Evolutionary conservation across 2,888 invertebrate species (phyloP).

Genomic region (Drosophila sordidapex): DNA sequence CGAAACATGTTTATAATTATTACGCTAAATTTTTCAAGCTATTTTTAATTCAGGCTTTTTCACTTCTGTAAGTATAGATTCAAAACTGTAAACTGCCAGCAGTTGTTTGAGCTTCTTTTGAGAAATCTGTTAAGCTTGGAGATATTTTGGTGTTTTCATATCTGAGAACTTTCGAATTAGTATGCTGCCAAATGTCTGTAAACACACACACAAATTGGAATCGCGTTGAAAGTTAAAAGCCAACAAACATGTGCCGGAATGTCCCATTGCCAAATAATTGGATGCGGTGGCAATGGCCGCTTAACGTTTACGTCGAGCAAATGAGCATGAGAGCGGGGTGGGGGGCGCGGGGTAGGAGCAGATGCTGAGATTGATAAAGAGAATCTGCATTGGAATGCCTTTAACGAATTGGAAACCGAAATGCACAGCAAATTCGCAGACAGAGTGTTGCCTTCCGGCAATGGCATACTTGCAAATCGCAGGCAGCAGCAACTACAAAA

Average conservation of each 20-base stretch:
- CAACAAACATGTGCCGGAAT: constrained; percentile 51
- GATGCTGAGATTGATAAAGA: constrained; percentile 3
- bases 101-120: not conserved
- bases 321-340: not conserved
- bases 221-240: constrained; percentile 29
- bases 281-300: constrained; percentile 49
- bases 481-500: constrained; percentile 24
- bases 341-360: not conserved
- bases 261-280: constrained; percentile 58
- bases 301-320: constrained; percentile 36
- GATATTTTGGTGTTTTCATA: not conserved
- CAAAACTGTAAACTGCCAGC: not conserved
- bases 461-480: constrained; percentile 62
- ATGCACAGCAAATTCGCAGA: constrained; percentile 43
- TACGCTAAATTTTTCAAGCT: not conserved
- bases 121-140: not conserved
- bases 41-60: no score
- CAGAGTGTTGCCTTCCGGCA: constrained; percentile 36
- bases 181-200: constrained; percentile 17
- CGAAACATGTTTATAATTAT: not conserved
- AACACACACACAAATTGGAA: constrained; percentile 13
- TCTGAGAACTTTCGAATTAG: constrained; percentile 6
- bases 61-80: no score
- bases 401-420: constrained; percentile 43
- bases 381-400: constrained; percentile 62